Percentiles rank a stretch among this genome's conserved stretches.
Evolutionary conservation across 2,113 vertebrate genomes (phyloP).

Genomic region (Clupea harengus): DNA sequence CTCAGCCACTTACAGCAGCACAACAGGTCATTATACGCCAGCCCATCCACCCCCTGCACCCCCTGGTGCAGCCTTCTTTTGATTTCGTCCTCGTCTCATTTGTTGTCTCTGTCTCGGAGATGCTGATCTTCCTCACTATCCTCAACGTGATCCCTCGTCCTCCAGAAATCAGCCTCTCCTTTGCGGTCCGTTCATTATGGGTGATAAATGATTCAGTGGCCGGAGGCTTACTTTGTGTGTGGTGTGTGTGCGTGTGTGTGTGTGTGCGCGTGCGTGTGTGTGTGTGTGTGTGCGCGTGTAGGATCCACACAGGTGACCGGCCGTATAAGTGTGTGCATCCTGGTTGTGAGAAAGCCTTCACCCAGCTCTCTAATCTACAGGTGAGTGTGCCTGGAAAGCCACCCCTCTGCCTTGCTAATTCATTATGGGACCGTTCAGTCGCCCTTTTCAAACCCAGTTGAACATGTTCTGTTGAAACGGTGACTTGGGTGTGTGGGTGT

Average conservation of each 20-base stretch:
- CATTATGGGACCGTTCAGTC: neutral
- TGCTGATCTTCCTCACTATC: neutral
- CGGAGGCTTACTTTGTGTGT: neutral
- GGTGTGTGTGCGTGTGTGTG: constrained; percentile 9
- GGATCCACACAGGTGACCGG: constrained; percentile 94
- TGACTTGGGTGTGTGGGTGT: neutral
- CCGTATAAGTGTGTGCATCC: constrained; percentile 92
- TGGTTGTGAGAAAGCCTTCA: constrained; percentile 93
- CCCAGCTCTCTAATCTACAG: constrained; percentile 95
- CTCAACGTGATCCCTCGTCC: neutral
- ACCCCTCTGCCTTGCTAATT: neutral
- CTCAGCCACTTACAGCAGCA: constrained; percentile 98
- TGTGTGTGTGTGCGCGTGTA: constrained; percentile 49
- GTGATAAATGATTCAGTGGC: constrained; percentile 7
- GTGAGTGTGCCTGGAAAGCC: constrained; percentile 58
- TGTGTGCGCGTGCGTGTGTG: constrained; percentile 3
- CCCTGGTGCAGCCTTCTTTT: neutral
- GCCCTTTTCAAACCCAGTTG: neutral
- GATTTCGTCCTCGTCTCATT: neutral
- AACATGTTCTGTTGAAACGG: neutral
- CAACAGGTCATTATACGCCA: constrained; percentile 77
- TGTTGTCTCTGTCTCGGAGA: neutral
- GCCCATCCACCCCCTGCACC: neutral
- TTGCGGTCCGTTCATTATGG: constrained; percentile 8
- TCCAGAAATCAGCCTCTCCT: neutral